Conservation (phyloP, 2,113 vertebrate species). For the Miniopterus natalensis region DNA sequence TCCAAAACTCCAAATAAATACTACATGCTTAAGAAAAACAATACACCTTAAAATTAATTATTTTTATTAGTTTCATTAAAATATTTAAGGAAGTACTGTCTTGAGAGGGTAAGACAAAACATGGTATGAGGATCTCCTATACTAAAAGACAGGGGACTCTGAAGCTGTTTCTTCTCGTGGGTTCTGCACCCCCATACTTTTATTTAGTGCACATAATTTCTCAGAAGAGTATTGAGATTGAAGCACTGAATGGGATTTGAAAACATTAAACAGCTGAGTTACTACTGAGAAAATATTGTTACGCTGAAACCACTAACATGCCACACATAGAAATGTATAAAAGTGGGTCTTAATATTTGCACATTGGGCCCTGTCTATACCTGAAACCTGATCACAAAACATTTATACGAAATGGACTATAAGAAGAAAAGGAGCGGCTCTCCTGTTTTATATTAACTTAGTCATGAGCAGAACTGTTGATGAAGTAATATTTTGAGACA, state of each 20-base stretch:
- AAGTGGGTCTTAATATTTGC: background rate
- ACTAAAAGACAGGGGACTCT: background rate
- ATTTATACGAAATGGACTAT: background rate
- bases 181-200: background rate
- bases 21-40: background rate
- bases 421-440: background rate
- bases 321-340: background rate
- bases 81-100: background rate
- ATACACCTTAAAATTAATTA: background rate
- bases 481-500: background rate
- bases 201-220: slow-evolving; percentile 40
- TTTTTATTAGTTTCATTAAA: background rate
- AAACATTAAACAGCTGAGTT: background rate
- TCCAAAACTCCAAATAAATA: background rate
- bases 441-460: background rate
- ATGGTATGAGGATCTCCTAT: background rate
- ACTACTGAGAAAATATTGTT: slow-evolving; percentile 18
- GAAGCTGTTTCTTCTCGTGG: background rate
- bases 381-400: background rate
- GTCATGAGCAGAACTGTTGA: background rate
- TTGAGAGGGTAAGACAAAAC: background rate
- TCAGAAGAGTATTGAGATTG: background rate
- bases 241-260: background rate
- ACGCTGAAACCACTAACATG: background rate
- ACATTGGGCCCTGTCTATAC: background rate